These are phyloP conservation scores for Salvelinus fontinalis DNA, from an alignment of 2,113 vertebrate species.

Conservation along the genomic window DNA sequence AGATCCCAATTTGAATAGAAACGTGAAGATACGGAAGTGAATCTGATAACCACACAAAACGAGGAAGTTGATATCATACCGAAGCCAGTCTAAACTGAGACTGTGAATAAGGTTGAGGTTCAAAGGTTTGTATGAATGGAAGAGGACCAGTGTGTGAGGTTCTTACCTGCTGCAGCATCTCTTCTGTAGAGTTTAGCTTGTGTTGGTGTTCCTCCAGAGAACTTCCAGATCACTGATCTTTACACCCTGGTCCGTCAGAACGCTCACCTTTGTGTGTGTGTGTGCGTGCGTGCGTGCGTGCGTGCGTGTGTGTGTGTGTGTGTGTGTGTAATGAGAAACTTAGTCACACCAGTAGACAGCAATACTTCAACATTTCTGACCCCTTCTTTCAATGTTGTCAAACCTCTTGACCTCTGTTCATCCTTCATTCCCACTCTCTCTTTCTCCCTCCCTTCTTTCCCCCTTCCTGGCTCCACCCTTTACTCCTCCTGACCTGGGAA, in stretches of 20 bases:
- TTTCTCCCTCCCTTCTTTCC: neutral
- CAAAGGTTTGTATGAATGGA: slow-evolving; percentile 15
- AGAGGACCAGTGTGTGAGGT: neutral
- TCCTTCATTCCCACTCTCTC: neutral
- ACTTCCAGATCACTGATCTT: slow-evolving; percentile 95
- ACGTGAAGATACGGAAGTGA: too few relatives aligned
- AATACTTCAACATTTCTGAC: neutral
- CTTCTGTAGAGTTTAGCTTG: slow-evolving; percentile 94
- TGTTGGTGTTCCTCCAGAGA: slow-evolving; percentile 90
- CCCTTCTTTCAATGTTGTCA: neutral
- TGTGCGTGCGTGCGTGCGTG: neutral
- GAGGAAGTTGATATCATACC: too few relatives aligned
- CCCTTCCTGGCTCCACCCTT: too few relatives aligned
- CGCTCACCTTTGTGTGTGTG: slow-evolving; percentile 5
- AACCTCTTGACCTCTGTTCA: neutral
- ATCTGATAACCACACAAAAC: too few relatives aligned
- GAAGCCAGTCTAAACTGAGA: too few relatives aligned
- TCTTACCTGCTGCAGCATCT: slow-evolving; percentile 96
- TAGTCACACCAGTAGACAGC: neutral
- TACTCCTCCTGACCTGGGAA: too few relatives aligned
- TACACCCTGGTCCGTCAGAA: slow-evolving; percentile 97
- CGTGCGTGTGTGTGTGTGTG: too few relatives aligned
- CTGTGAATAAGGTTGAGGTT: too few relatives aligned
- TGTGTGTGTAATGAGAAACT: neutral
- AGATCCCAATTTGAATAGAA: too few relatives aligned